Percentiles rank a stretch among this genome's conserved stretches.
Conservation (phyloP, 2,797 vertebrate species). For the Acanthornis magna region DNA sequence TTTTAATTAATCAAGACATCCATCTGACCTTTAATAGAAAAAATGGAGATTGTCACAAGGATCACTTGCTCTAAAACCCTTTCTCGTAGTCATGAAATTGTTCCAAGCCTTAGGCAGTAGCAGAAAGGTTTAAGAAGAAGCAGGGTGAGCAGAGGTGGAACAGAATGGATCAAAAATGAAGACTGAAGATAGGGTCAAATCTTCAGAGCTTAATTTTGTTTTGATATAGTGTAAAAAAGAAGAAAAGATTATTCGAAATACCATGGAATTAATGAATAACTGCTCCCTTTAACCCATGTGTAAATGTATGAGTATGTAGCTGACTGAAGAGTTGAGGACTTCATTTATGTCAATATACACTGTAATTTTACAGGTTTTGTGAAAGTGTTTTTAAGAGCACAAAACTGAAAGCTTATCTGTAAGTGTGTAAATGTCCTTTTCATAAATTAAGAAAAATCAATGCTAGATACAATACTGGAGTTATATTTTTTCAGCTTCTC, state of each 20-base stretch:
- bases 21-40: conserved; percentile 1
- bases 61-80: not conserved
- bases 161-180: not conserved
- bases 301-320: not conserved
- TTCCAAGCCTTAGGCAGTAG: not conserved
- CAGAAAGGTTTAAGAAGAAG: not conserved
- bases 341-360: not conserved
- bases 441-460: not conserved
- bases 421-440: not conserved
- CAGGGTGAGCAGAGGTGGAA: not conserved
- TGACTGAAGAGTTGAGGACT: not conserved
- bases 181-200: not conserved
- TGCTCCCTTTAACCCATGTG: not conserved
- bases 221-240: not conserved
- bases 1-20: conserved; percentile 37
- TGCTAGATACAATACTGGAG: not conserved
- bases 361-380: not conserved
- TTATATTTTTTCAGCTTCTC: not conserved
- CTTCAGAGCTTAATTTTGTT: not conserved
- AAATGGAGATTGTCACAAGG: not conserved
- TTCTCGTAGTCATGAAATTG: not conserved
- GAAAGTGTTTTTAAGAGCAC: not conserved
- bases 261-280: not conserved
- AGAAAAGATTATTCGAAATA: not conserved
- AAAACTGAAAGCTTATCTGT: not conserved